Percentiles rank a stretch among this genome's conserved stretches.
Evolutionary conservation across 2,888 invertebrate genomes (phyloP).

Genomic region (Acanthacorydalis orientalis): DNA sequence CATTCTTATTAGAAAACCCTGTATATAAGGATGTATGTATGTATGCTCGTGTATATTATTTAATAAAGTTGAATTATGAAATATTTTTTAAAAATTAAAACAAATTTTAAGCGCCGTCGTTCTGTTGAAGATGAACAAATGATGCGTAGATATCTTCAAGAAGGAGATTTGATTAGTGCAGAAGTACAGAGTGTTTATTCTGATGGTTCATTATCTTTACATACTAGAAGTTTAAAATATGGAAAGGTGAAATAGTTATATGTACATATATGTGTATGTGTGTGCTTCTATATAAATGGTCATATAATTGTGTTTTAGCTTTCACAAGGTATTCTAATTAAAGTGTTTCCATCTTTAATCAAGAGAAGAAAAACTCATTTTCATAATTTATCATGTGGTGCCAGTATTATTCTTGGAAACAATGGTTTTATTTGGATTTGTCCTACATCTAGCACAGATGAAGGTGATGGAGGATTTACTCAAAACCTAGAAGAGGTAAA

Average conservation of each 20-base stretch:
- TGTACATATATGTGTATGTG: neutral
- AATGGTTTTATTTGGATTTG: conserved; percentile 95
- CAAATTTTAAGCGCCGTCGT: conserved; percentile 55
- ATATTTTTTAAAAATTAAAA: too few species aligned
- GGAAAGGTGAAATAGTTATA: conserved; percentile 60
- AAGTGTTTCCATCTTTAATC: conserved; percentile 82
- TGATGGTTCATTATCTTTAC: conserved; percentile 84
- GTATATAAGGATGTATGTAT: too few species aligned
- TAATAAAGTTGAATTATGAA: too few species aligned
- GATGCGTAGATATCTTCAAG: conserved; percentile 88
- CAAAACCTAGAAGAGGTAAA: conserved; percentile 50
- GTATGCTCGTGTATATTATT: too few species aligned
- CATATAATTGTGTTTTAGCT: conserved; percentile 41
- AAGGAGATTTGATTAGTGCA: conserved; percentile 93
- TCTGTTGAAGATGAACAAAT: conserved; percentile 94
- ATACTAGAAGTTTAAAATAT: conserved; percentile 92
- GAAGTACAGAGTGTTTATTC: conserved; percentile 88
- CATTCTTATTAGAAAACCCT: too few species aligned
- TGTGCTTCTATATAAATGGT: conserved; percentile 3
- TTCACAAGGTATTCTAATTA: conserved; percentile 73
- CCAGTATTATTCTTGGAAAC: conserved; percentile 84
- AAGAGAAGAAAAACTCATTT: conserved; percentile 91
- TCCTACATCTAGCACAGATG: conserved; percentile 44
- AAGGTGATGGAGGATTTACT: conserved; percentile 55
- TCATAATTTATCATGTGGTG: conserved; percentile 82